Evolutionary conservation across 2,797 vertebrate species (phyloP), one percentile per base, ranked within the genome.

Genomic region (Enteromius unitaeniatus): DNA sequence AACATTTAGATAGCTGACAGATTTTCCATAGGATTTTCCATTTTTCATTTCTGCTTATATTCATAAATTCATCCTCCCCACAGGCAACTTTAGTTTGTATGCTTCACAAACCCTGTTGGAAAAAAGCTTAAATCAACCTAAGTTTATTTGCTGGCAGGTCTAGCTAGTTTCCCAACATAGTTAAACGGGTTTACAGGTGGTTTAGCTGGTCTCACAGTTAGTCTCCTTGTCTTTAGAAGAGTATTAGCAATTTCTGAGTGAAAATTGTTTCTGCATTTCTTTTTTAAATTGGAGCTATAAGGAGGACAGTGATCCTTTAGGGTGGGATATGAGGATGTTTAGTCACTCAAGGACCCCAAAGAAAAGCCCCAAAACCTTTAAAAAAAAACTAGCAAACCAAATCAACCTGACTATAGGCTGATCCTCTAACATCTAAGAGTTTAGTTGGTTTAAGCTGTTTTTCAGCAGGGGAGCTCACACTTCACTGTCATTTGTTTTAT

Each of bases 11-110:
- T n/a, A 55, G 64, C 34, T 68, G 62, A 45, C 51, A 75, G 1
- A 51, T 31, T 58, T 83, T 83, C 72, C 64, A 83, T 58, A 28
- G 31, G 31, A 34, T 34, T 34, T 4, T 34, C 31, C 62, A 77
- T 76, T 83, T 76, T 75, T 83, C n/a, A 74, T 82, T 40, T 51
- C 17, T 51, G 49, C 42, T 72, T 70, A 79, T 88, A 90, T 88
- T 90, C 88, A 85, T 80, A 90, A 73, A 84, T 65, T 78, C 65
- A 45, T 90, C 85, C 89, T 86, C 62, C 1, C 62, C 86, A 89
- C 87, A 47, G 37, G 26, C 19, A 34, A 15, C 34, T 34, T 73
- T 15, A 47, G 17, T 62, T 23, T 34, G 28, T 37, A 75, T 75
- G 70, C 45, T 65, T 34, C 84, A 87, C 82, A 88, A 89, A 91